Base-by-base conservation (phyloP, 1,140 invertebrate species). In the Orius laevigatus region DNA sequence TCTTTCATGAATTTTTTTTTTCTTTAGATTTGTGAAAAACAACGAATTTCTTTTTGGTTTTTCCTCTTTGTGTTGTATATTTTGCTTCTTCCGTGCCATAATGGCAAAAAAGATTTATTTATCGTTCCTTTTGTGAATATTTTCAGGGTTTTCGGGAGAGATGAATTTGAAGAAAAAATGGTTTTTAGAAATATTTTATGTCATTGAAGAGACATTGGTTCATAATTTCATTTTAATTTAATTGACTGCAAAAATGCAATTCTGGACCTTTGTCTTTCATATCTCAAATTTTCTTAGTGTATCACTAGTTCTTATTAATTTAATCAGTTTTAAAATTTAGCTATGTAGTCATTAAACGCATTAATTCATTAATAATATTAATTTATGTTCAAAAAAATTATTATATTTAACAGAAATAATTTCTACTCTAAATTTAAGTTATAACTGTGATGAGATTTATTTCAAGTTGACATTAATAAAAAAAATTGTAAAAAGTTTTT, bases 221-320 rank as follows among this genome's bases (percentile, higher is more conserved):
- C 49, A 50, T 16, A 45, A 45, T 11, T 50, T 36, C 42, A 45
- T 50, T 50, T 34, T 20, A 34, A n/a, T 14, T 45, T 47, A 9
- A 38, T 36, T 35, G 14, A 9, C 35, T 35, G 12, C 12, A 10
- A n/a, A 15, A 50, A 50, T 45, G 49, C 19, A 36, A 18, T 36
- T 50, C 49, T 50, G 49, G 49, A 50, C 49, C 49, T 50, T 45
- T 50, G 41, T 50, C 49, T 50, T 35, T 42, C 25, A 25, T 25
- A 25, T 25, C 25, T 25, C 25, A 25, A 25, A 4, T 25, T 25
- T 8, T 25, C 8, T 25, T 25, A 25, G 25, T 25, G 25, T 25
- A 4, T 4, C 8, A 8, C 25, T 25, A 25, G 25, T 25, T n/a
- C n/a, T n/a, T 25, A 25, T 25, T 25, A 25, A 25, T 25, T 25